Evolutionary conservation across 2,888 invertebrate genomes (phyloP).

Genomic region (Leucozona laternaria): DNA sequence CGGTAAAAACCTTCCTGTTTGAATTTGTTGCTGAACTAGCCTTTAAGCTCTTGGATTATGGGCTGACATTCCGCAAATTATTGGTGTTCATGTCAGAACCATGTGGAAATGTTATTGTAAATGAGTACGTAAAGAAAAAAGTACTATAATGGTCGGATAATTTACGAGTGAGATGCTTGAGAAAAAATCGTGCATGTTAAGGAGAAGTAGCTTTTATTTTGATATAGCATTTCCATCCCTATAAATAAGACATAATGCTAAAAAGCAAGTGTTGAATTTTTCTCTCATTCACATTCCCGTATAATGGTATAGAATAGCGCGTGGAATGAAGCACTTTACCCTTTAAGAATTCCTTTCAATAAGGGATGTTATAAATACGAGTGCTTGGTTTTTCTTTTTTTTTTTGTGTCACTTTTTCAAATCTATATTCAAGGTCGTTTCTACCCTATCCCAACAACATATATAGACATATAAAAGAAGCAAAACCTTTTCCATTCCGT

Average conservation of each 20-base stretch:
- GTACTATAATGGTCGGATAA: slow-evolving; percentile 2
- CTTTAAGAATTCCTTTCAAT: slow-evolving; percentile 5
- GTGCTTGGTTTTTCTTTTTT: not conserved
- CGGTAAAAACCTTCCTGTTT: not conserved
- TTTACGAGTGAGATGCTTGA: slow-evolving; percentile 14
- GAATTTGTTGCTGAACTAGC: slow-evolving; percentile 12
- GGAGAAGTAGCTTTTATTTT: slow-evolving; percentile 8
- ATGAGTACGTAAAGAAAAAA: not conserved
- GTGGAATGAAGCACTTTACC: not conserved
- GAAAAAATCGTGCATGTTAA: slow-evolving; percentile 9
- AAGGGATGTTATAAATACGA: slow-evolving; percentile 13
- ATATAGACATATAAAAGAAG: not conserved
- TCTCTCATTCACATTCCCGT: not conserved
- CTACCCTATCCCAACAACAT: slow-evolving; percentile 15
- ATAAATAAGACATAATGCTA: not conserved
- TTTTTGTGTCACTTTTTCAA: not conserved
- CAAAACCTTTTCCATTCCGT: slow-evolving; percentile 3
- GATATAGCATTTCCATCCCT: not conserved
- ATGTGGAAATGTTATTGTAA: slow-evolving; percentile 17
- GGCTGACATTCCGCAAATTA: slow-evolving; percentile 26
- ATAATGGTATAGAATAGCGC: not conserved
- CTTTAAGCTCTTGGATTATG: slow-evolving; percentile 11
- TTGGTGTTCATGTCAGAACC: slow-evolving; percentile 16
- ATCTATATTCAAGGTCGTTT: slow-evolving; percentile 47
- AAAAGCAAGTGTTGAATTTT: not conserved